Evolutionary conservation across 2,113 vertebrate genomes (phyloP).

Genomic region (Neodontobutis hainanensis): DNA sequence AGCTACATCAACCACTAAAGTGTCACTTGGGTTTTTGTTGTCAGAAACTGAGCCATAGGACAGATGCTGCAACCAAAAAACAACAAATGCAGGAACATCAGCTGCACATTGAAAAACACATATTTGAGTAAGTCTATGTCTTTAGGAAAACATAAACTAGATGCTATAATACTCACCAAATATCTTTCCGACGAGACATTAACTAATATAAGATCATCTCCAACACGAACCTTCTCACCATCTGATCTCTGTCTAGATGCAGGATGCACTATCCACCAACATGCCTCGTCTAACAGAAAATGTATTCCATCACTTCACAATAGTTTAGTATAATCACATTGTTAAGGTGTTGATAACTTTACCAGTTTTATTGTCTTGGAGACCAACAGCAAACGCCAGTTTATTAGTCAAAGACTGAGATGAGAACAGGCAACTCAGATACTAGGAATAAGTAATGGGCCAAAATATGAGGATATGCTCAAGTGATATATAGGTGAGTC

Average conservation of each 20-base stretch:
- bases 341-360: conserved; percentile 1
- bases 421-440: conserved; percentile 90
- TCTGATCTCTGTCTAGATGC: conserved; percentile 87
- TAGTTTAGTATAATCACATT: neutral
- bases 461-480: conserved; percentile 3
- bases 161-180: conserved; percentile 82
- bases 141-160: neutral
- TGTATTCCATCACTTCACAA: neutral
- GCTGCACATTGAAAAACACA: conserved; percentile 17
- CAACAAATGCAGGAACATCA: conserved; percentile 22
- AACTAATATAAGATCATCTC: conserved; percentile 95
- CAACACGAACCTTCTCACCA: conserved; percentile 93
- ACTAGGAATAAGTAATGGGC: conserved; percentile 69
- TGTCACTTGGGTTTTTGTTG: conserved; percentile 65
- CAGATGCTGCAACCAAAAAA: conserved; percentile 81
- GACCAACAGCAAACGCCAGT: conserved; percentile 92
- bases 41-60: conserved; percentile 79
- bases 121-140: no score
- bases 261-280: conserved; percentile 84
- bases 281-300: conserved; percentile 74
- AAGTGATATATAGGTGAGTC: no score
- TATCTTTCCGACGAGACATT: conserved; percentile 94
- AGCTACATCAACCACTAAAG: conserved; percentile 88
- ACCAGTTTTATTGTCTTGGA: conserved; percentile 90
- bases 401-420: conserved; percentile 91